phyloP scores from a whole-genome alignment of 2,797 vertebrate species.

The Clamator glandarius region DNA sequence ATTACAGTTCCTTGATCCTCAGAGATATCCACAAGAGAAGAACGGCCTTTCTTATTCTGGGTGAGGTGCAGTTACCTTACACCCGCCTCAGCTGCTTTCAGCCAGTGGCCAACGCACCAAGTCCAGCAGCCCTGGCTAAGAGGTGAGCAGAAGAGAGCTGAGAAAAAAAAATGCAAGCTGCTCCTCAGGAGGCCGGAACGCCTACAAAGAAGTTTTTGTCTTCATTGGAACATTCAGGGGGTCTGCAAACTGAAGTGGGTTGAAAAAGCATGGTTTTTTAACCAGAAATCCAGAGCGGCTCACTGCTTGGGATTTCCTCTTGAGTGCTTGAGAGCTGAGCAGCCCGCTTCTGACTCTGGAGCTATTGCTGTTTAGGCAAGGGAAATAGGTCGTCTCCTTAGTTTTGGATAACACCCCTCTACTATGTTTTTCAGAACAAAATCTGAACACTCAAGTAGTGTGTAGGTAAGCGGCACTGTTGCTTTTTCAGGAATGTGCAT shows the following conservation, averaged over 20 bases:
- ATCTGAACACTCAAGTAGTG: constrained; percentile 41
- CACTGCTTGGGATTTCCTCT: not conserved
- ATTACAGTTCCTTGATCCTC: constrained; percentile 22
- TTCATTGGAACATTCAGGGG: not conserved
- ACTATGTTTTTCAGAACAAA: constrained; percentile 1
- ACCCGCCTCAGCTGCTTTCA: not conserved
- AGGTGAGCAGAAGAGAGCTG: not conserved
- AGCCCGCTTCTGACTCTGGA: not conserved
- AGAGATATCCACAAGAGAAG: not conserved
- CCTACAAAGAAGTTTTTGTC: constrained; percentile 33
- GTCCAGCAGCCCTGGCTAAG: not conserved
- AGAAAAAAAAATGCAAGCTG: not conserved
- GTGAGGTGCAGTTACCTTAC: not conserved
- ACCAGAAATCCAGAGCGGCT: not conserved
- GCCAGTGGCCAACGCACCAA: not conserved
- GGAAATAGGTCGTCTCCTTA: not conserved
- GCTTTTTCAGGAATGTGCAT: constrained; percentile 59
- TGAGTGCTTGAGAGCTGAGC: not conserved
- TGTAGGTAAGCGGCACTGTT: not conserved
- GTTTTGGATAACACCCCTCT: not conserved
- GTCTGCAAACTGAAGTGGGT: not conserved
- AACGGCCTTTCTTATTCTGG: constrained; percentile 4
- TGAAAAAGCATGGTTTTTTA: not conserved
- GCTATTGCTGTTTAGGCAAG: not conserved
- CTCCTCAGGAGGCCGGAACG: not conserved